Percentiles rank a stretch among this genome's conserved stretches.
These are phyloP conservation scores for Conchocele bisecta DNA, from an alignment of 2,888 invertebrate species.

Conservation along the genomic window DNA sequence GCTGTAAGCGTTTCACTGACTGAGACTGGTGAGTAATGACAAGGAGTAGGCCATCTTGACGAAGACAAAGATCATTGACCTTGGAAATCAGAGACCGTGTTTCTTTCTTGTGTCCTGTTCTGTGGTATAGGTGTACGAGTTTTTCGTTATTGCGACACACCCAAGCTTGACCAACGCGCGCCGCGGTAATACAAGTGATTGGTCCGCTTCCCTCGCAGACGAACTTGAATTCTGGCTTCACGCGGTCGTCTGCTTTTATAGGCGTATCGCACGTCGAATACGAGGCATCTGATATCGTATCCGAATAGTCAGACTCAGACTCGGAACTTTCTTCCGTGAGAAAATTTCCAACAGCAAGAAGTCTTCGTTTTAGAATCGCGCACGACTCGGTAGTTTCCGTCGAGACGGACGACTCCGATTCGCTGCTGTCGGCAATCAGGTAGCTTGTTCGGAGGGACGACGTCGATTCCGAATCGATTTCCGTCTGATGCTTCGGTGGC, in stretches of 20 bases:
- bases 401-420: slow-evolving; percentile 24
- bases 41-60: slow-evolving; percentile 37
- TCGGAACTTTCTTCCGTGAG: slow-evolving; percentile 45
- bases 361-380: slow-evolving; percentile 24
- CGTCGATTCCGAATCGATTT: slow-evolving; percentile 33
- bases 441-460: slow-evolving; percentile 51
- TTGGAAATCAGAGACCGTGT: slow-evolving; percentile 34
- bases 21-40: slow-evolving; percentile 43
- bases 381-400: slow-evolving; percentile 31
- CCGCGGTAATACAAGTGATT: slow-evolving; percentile 26
- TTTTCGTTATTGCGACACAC: slow-evolving; percentile 41
- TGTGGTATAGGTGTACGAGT: slow-evolving; percentile 38
- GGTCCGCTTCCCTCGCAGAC: slow-evolving; percentile 40
- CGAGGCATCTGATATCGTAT: slow-evolving; percentile 11
- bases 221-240: slow-evolving; percentile 29
- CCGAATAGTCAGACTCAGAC: slow-evolving; percentile 29
- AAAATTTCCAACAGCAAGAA: slow-evolving; percentile 24
- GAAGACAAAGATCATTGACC: slow-evolving; percentile 21
- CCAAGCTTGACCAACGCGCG: slow-evolving; percentile 43
- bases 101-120: slow-evolving; percentile 53
- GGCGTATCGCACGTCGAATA: slow-evolving; percentile 23
- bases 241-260: not conserved
- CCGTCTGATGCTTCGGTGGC: too few relatives aligned
- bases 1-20: slow-evolving; percentile 26
- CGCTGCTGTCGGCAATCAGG: slow-evolving; percentile 31